phyloP scores from a whole-genome alignment of 2,113 vertebrate species.

The Edolisoma coerulescens region DNA sequence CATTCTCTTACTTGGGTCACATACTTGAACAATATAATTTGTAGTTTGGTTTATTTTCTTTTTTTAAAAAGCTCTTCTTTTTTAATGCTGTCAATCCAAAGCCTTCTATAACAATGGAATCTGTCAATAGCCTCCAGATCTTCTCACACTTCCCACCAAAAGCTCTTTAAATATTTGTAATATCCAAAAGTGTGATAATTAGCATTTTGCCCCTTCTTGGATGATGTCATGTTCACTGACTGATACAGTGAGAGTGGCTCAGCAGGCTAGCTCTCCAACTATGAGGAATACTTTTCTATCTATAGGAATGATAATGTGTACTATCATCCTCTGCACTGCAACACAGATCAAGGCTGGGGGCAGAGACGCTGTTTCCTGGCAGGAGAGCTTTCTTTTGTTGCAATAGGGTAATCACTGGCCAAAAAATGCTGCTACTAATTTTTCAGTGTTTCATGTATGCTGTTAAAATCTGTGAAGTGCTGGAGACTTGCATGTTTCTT shows the following conservation, averaged over 20 bases:
- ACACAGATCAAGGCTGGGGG: background rate
- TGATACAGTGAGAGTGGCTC: background rate
- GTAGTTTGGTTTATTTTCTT: background rate
- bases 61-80: background rate
- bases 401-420: background rate
- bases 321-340: background rate
- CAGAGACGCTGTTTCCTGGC: background rate
- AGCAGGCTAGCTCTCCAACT: background rate
- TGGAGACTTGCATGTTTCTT: background rate
- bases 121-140: background rate
- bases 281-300: background rate
- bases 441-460: background rate
- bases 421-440: constrained; percentile 9
- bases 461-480: background rate
- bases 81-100: background rate
- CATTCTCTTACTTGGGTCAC: background rate
- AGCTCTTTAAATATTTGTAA: background rate
- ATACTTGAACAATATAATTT: background rate
- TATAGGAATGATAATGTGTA: background rate
- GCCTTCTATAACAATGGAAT: background rate
- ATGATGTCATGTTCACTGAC: background rate
- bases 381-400: background rate
- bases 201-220: background rate
- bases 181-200: background rate
- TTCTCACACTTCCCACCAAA: constrained; percentile 4